Conservation (phyloP, 2,797 vertebrate genomes). For the Phrynocephalus forsythii region DNA sequence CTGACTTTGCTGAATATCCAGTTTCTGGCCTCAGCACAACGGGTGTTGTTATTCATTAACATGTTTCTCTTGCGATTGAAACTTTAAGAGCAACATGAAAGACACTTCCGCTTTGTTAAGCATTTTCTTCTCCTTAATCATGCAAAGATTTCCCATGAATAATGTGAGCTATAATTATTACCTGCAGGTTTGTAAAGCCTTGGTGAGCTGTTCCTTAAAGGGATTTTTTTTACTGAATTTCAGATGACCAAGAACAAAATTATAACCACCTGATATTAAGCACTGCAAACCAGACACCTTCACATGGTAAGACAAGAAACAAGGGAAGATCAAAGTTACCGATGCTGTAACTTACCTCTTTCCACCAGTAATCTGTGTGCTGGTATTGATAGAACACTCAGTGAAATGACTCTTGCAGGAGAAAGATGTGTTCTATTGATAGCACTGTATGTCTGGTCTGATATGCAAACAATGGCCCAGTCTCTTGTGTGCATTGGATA, state of each 20-base stretch:
- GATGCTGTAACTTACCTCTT: constrained; percentile 67
- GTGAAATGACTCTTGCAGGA: constrained; percentile 27
- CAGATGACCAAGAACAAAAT: constrained; percentile 94
- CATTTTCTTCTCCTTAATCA: constrained; percentile 69
- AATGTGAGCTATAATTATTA: constrained; percentile 73
- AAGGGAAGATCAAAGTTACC: constrained; percentile 69
- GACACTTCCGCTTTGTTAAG: constrained; percentile 71
- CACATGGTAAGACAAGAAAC: constrained; percentile 88
- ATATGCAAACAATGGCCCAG: constrained; percentile 41
- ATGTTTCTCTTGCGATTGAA: constrained; percentile 55
- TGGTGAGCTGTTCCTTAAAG: constrained; percentile 66
- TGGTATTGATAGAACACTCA: constrained; percentile 59
- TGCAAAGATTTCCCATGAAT: constrained; percentile 67
- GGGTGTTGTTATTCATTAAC: constrained; percentile 49
- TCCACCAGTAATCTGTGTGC: constrained; percentile 47
- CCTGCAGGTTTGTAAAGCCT: constrained; percentile 55
- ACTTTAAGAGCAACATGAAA: constrained; percentile 63
- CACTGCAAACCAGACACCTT: constrained; percentile 93
- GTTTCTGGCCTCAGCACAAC: constrained; percentile 58
- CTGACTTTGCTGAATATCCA: constrained; percentile 51
- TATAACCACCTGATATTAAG: constrained; percentile 94
- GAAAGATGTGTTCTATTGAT: constrained; percentile 51
- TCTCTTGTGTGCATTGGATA: neutral
- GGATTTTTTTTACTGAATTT: constrained; percentile 84
- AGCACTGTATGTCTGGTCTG: constrained; percentile 55